Evolutionary conservation across 2,113 vertebrate genomes (phyloP).

Genomic region (Ellobius talpinus): DNA sequence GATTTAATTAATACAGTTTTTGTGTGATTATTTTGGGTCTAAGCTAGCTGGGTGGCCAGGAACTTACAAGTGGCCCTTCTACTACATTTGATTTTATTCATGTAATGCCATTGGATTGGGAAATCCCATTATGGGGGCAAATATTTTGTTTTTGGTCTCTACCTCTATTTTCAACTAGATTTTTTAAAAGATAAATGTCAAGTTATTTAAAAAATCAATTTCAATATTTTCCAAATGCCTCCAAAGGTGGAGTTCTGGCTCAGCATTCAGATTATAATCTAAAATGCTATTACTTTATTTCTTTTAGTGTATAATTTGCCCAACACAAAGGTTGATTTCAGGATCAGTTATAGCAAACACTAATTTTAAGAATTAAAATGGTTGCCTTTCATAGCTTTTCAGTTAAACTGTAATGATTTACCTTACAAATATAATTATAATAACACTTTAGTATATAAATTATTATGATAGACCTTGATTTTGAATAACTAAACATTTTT

Average conservation of each 20-base stretch:
- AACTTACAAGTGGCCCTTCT: no score
- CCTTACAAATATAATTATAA: background rate
- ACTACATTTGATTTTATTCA: background rate
- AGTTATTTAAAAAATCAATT: background rate
- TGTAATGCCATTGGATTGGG: background rate
- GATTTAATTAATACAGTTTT: no score
- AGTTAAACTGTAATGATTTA: background rate
- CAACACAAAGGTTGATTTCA: background rate
- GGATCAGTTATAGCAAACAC: background rate
- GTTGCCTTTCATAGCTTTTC: background rate
- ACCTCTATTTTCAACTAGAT: background rate
- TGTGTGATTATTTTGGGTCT: no score
- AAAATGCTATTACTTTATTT: background rate
- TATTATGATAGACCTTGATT: background rate
- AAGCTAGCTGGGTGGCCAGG: no score
- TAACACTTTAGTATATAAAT: background rate
- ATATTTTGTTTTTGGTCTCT: background rate
- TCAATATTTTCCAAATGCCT: slow-evolving; percentile 12
- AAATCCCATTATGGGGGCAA: background rate
- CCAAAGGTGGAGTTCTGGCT: background rate
- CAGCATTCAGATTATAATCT: slow-evolving; percentile 34
- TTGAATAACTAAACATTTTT: background rate
- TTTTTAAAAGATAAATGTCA: slow-evolving; percentile 11
- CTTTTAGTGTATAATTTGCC: background rate
- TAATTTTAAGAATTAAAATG: background rate